Evolutionary conservation across 2,797 vertebrate species (phyloP).

Genomic region (Trematomus bernacchii): DNA sequence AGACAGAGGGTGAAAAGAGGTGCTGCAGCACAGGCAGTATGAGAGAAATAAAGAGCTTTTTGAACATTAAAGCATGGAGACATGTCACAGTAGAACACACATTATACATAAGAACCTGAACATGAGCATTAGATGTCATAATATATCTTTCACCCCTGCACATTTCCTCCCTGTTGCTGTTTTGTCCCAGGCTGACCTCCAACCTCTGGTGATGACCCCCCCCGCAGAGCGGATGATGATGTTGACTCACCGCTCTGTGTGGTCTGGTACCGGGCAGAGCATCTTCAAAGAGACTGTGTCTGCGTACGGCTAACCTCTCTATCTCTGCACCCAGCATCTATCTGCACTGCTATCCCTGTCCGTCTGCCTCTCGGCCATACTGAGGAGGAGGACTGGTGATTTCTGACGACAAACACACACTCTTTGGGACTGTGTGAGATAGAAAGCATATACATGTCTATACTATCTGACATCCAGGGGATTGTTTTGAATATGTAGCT

Average conservation of each 20-base stretch:
- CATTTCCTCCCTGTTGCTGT: conserved; percentile 35
- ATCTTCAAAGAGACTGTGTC: conserved; percentile 63
- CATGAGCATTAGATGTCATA: not conserved
- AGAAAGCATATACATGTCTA: conserved; percentile 22
- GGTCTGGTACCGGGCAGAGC: conserved; percentile 62
- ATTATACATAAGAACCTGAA: too few species aligned
- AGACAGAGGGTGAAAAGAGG: too few species aligned
- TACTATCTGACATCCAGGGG: not conserved
- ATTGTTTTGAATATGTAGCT: too few species aligned
- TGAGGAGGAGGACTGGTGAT: conserved; percentile 11
- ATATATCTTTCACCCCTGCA: not conserved
- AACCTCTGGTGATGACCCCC: conserved; percentile 47
- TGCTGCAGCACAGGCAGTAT: too few species aligned
- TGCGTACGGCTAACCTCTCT: conserved; percentile 54
- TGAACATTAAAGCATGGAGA: too few species aligned
- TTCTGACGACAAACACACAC: conserved; percentile 39
- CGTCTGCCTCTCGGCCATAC: conserved; percentile 15
- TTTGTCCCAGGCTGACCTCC: conserved; percentile 60
- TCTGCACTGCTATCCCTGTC: conserved; percentile 34
- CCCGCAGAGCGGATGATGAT: conserved; percentile 54
- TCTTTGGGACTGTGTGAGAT: not conserved
- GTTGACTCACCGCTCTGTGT: conserved; percentile 46
- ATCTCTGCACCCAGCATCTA: conserved; percentile 39
- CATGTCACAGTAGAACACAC: too few species aligned
- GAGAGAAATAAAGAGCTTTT: too few species aligned